Conservation (phyloP, 2,113 vertebrate species). For the Chaenogobius annularis region DNA sequence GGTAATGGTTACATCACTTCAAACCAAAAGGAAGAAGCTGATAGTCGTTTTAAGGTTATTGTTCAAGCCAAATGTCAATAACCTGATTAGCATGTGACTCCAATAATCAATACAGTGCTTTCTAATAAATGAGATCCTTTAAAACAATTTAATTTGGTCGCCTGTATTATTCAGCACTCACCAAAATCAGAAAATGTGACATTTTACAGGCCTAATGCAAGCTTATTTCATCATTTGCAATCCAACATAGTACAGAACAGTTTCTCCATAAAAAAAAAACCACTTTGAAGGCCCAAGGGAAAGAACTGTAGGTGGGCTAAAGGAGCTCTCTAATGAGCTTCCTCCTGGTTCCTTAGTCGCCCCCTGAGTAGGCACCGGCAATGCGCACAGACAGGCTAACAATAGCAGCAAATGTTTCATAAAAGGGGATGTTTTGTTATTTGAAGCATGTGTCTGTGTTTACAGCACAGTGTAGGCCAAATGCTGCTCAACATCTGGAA, state of each 20-base stretch:
- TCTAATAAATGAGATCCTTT: neutral
- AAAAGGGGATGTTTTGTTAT: constrained; percentile 28
- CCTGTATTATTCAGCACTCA: no score
- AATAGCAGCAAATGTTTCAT: constrained; percentile 37
- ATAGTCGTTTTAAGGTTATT: neutral
- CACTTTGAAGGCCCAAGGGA: constrained; percentile 21
- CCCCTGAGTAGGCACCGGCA: constrained; percentile 8
- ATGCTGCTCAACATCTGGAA: constrained; percentile 49
- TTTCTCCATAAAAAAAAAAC: constrained; percentile 33
- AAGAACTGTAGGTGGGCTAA: constrained; percentile 7
- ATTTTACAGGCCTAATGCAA: neutral
- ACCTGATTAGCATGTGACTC: neutral
- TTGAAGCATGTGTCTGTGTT: constrained; percentile 53
- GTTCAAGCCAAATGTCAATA: neutral
- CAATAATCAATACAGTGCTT: neutral
- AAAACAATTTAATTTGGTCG: no score
- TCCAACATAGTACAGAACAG: neutral
- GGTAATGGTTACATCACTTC: neutral
- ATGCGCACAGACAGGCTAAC: constrained; percentile 29
- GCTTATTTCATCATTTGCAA: neutral
- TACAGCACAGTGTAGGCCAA: constrained; percentile 27
- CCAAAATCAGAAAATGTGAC: no score
- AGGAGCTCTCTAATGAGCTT: constrained; percentile 50
- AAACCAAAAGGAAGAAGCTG: neutral
- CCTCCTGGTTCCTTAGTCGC: constrained; percentile 38